These are phyloP conservation scores for Datnioides undecimradiatus DNA, from an alignment of 2,113 vertebrate species.

Conservation along the genomic window DNA sequence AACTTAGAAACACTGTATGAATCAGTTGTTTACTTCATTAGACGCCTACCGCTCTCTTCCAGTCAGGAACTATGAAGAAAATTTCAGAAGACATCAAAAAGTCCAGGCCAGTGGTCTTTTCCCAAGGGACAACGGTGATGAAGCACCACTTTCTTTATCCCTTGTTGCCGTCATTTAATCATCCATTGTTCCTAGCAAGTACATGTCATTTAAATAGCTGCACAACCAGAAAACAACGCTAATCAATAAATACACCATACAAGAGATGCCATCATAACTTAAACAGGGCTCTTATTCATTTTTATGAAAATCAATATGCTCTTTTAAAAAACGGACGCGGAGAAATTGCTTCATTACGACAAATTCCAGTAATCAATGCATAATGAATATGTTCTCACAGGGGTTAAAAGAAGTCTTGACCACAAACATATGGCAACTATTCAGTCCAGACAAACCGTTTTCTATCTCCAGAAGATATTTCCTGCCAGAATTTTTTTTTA, in stretches of 20 bases:
- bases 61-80: neutral
- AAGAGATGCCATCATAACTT: constrained; percentile 39
- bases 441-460: constrained; percentile 25
- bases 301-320: constrained; percentile 76
- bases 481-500: neutral
- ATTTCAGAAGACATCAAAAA: neutral
- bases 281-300: constrained; percentile 61
- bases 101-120: neutral
- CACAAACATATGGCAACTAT: constrained; percentile 36
- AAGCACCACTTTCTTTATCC: constrained; percentile 15
- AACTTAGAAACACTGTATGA: neutral
- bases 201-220: constrained; percentile 69
- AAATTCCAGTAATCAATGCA: constrained; percentile 73
- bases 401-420: constrained; percentile 55
- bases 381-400: constrained; percentile 69
- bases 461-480: constrained; percentile 10
- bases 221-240: constrained; percentile 54
- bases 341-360: constrained; percentile 71
- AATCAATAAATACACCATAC: constrained; percentile 67
- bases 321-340: constrained; percentile 61
- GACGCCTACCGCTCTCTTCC: neutral
- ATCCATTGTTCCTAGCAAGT: constrained; percentile 55
- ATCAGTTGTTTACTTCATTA: constrained; percentile 17
- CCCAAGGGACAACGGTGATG: constrained; percentile 1
- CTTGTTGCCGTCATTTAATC: constrained; percentile 26